Percentiles rank a stretch among this genome's conserved stretches.
Conservation (phyloP, 2,113 vertebrate species). For the Rostratula benghalensis region DNA sequence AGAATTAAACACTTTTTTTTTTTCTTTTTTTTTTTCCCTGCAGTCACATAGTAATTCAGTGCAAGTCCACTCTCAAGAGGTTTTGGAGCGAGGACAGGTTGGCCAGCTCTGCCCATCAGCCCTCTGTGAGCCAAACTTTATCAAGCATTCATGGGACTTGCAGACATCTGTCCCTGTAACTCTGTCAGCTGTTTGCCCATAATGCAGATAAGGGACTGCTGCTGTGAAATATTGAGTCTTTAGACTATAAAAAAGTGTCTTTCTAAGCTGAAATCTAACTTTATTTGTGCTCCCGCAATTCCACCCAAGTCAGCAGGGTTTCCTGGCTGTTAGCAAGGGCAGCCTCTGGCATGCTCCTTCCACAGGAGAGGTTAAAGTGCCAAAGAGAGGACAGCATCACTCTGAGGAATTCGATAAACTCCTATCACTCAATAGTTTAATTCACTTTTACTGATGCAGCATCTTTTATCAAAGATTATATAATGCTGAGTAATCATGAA, state of each 20-base stretch:
- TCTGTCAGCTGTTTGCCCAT: neutral
- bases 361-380: constrained; percentile 46
- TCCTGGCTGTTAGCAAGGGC: constrained; percentile 50
- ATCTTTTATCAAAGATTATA: constrained; percentile 68
- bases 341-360: neutral
- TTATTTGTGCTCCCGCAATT: constrained; percentile 30
- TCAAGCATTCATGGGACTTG: neutral
- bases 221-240: constrained; percentile 32
- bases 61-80: neutral
- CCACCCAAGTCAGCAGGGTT: constrained; percentile 52
- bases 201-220: neutral
- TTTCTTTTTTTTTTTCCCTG: too few species aligned
- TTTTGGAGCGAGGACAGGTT: neutral
- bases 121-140: neutral
- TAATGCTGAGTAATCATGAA: constrained; percentile 66
- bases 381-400: constrained; percentile 32
- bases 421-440: constrained; percentile 67
- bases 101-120: neutral
- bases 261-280: constrained; percentile 56
- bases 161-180: neutral
- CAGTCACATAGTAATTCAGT: neutral
- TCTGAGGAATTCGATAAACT: constrained; percentile 37
- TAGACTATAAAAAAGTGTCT: constrained; percentile 34
- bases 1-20: neutral
- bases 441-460: constrained; percentile 56